phyloP scores from a whole-genome alignment of 1,140 invertebrate genomes.

The Fopius arisanus region DNA sequence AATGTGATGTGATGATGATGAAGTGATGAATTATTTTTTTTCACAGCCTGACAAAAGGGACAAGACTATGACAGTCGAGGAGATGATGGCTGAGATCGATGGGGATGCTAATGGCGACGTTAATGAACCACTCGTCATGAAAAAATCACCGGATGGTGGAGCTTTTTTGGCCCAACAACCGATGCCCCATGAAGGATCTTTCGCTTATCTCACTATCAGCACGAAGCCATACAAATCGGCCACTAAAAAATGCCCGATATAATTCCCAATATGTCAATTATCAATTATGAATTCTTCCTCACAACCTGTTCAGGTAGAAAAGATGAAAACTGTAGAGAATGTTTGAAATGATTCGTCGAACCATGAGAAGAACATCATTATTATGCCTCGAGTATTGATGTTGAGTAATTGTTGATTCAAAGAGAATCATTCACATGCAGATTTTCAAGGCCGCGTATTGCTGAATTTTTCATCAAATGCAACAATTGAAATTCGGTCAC shows the following conservation, averaged over 20 bases:
- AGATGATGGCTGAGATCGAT: slow-evolving; percentile 30
- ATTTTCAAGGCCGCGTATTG: slow-evolving; percentile 21
- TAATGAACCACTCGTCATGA: slow-evolving; percentile 55
- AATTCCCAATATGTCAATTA: too few species aligned
- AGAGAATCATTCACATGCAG: slow-evolving; percentile 6
- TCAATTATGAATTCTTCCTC: too few species aligned
- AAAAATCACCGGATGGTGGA: slow-evolving; percentile 65
- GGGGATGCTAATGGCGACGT: slow-evolving; percentile 7
- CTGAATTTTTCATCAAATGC: slow-evolving; percentile 29
- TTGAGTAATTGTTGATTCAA: slow-evolving; percentile 19
- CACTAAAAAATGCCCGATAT: background rate
- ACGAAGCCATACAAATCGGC: slow-evolving; percentile 21
- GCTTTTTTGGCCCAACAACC: slow-evolving; percentile 64
- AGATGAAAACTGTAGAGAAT: too few species aligned
- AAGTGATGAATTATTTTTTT: background rate
- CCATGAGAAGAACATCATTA: background rate
- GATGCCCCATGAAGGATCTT: slow-evolving; percentile 64
- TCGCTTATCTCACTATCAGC: slow-evolving; percentile 61
- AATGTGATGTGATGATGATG: too few species aligned
- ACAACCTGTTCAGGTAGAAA: too few species aligned
- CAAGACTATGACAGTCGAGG: slow-evolving; percentile 38
- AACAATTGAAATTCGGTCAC: slow-evolving; percentile 13
- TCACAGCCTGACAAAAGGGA: slow-evolving; percentile 45
- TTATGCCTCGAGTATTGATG: background rate
- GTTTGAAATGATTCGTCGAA: too few species aligned